Evolutionary conservation across 2,113 vertebrate species (phyloP), one percentile per base, ranked within the genome.

Genomic region (Typhlomys cinereus): DNA sequence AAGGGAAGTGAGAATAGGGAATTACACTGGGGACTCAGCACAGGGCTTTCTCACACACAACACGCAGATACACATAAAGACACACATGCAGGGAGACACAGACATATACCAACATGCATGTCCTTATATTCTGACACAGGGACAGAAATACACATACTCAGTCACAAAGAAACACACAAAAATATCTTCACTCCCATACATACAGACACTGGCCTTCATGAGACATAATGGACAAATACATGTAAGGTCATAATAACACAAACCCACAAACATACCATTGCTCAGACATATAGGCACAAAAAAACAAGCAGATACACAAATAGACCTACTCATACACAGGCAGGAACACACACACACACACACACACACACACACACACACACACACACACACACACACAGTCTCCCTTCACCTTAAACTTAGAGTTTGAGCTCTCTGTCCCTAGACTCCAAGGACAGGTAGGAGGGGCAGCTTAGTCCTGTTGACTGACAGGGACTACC

Each of bases 1-100:
- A 99, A 99, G 98, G 99, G 99, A 99, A 99, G 99, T 98, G 97
- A 95, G 96, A 97, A 97, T 93, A 98, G 98, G 99, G 99, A 99
- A 99, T 99, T 98, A 85, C 59, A 93, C 29, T 93, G 14, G 13
- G 96, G 89, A 95, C 96, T 95, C 85, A 92, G 96, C 15, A 46
- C 29, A 57, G 84, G 0, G 8, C 3, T 1, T 3, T 31, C 2
- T 21, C 12, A 61, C 27, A 76, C 12, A n/a, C 7, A 39, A 52
- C 18, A 59, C 29, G 64, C n/a, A 75, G 76, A 41, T 67, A 70
- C 2, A 39, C 46, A 64, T 17, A 9, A 57, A 81, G 39, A 61
- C 18, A 73, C 29, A 57, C 34, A 54, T 2, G 50, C 7, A 59
- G 18, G 3, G 18, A 5, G 1, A 52, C 13, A 7, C 84, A 73